Evolutionary conservation across 2,113 vertebrate genomes (phyloP).

Genomic region (Potamarius usumacintae): DNA sequence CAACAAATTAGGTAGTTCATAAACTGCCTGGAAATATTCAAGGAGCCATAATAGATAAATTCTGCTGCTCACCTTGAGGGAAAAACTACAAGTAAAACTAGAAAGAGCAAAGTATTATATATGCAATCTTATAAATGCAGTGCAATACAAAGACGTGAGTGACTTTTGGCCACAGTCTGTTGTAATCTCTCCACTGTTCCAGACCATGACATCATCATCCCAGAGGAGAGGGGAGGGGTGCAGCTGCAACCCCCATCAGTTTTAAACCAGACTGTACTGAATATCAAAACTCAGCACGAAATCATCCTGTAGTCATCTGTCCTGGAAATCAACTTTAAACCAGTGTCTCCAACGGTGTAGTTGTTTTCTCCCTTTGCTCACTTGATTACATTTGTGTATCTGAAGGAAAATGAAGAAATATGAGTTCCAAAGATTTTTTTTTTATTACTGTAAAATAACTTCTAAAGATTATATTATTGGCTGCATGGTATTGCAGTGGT

Average conservation of each 20-base stretch:
- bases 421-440: neutral
- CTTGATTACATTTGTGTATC: neutral
- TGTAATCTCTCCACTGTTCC: constrained; percentile 64
- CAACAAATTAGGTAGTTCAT: neutral
- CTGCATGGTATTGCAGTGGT: no score
- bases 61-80: neutral
- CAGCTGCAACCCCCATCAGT: constrained; percentile 46
- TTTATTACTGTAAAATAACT: neutral
- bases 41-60: neutral
- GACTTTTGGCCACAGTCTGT: constrained; percentile 43
- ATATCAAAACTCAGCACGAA: constrained; percentile 38
- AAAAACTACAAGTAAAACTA: neutral
- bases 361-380: neutral
- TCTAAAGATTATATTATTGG: neutral
- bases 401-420: neutral
- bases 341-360: neutral
- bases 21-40: neutral
- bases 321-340: neutral
- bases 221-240: constrained; percentile 45
- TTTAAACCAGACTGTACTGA: constrained; percentile 32
- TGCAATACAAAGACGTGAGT: constrained; percentile 45
- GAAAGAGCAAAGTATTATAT: neutral
- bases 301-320: neutral
- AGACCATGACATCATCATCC: constrained; percentile 69
- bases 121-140: constrained; percentile 30